A percentile compares a stretch with the other conserved stretches of the same genome.
Conservation (phyloP, 2,797 vertebrate genomes). For the Arremon brunneinucha region DNA sequence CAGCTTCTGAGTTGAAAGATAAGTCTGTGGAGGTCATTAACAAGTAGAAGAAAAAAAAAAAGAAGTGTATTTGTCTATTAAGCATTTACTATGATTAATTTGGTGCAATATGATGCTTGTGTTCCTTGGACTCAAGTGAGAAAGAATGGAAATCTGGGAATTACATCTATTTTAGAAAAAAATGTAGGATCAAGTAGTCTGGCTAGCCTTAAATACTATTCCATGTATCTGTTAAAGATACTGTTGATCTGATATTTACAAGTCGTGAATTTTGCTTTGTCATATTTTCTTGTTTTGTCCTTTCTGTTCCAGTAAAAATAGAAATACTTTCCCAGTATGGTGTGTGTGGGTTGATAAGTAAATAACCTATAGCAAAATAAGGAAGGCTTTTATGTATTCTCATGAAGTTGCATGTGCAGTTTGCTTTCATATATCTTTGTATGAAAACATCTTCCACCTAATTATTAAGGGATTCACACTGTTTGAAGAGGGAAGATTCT, state of each 20-base stretch:
- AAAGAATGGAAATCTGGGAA: background rate
- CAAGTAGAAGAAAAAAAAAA: background rate
- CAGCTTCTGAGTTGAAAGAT: background rate
- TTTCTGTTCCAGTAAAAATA: background rate
- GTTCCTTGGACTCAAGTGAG: background rate
- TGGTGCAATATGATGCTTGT: background rate
- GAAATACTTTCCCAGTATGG: background rate
- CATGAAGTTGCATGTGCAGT: background rate
- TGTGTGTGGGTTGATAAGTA: background rate
- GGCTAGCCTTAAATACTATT: background rate
- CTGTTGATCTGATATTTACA: background rate
- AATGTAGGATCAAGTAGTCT: background rate
- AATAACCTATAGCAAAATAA: background rate
- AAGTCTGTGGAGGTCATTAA: background rate
- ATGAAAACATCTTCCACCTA: background rate
- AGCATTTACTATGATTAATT: background rate
- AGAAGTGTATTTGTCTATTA: background rate
- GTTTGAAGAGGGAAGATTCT: background rate
- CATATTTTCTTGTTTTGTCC: background rate
- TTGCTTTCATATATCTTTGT: background rate
- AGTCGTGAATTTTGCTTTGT: background rate
- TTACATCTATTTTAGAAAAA: background rate
- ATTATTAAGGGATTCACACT: background rate
- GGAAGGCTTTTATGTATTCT: background rate
- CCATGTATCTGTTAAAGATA: background rate